Percentiles rank a stretch among this genome's conserved stretches.
These are phyloP conservation scores for Toxotes chatareus DNA, from an alignment of 2,113 vertebrate genomes.

Conservation along the genomic window DNA sequence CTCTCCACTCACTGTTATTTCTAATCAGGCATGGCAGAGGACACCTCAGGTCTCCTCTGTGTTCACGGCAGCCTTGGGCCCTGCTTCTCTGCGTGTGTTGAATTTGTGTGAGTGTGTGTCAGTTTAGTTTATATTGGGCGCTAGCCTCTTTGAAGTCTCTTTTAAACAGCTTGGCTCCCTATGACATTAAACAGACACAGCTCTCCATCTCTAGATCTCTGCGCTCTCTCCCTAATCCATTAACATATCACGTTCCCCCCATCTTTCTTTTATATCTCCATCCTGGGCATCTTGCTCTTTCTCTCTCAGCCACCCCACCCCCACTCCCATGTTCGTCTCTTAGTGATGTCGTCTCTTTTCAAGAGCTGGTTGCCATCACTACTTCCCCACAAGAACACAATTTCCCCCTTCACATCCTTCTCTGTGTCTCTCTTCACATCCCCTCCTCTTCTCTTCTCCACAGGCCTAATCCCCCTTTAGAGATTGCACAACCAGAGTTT, in stretches of 20 bases:
- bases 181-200: conserved; percentile 61
- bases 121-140: conserved; percentile 63
- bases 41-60: conserved; percentile 65
- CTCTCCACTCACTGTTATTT: conserved; percentile 49
- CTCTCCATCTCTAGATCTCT: conserved; percentile 12
- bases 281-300: conserved; percentile 44
- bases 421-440: conserved; percentile 63
- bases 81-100: conserved; percentile 34
- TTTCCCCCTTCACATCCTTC: conserved; percentile 73
- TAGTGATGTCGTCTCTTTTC: conserved; percentile 71
- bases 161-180: conserved; percentile 56
- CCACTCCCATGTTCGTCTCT: conserved; percentile 41
- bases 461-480: conserved; percentile 75
- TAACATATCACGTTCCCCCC: conserved; percentile 64
- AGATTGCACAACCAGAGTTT: conserved; percentile 74
- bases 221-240: conserved; percentile 48
- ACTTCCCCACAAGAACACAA: conserved; percentile 75
- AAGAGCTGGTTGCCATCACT: conserved; percentile 77
- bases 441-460: conserved; percentile 58
- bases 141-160: conserved; percentile 69
- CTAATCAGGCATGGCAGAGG: conserved; percentile 74
- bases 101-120: conserved; percentile 50
- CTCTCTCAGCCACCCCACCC: conserved; percentile 27
- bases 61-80: conserved; percentile 40
- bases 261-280: conserved; percentile 56